These are phyloP conservation scores for Astropecten irregularis DNA, from an alignment of 53 echinoderm and acorn worm genomes.

Conservation along the genomic window DNA sequence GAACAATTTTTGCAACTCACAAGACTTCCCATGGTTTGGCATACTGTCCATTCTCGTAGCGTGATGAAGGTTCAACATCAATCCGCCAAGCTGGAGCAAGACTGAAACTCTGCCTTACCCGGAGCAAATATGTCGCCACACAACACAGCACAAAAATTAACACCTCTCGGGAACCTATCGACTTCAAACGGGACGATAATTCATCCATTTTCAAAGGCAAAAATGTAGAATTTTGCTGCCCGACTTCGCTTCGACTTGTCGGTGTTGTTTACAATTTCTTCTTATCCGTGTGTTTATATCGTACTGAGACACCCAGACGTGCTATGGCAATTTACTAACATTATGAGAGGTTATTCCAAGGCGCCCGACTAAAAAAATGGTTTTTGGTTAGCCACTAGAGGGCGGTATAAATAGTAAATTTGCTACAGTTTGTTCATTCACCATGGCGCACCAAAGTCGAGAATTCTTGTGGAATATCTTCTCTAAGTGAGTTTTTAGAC, in stretches of 20 bases:
- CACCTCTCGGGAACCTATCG: constrained; percentile 52
- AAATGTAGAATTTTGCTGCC: too few relatives aligned
- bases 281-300: too few relatives aligned
- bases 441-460: too few relatives aligned
- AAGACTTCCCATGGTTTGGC: constrained; percentile 60
- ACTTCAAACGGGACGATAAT: constrained; percentile 14
- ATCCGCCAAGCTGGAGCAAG: constrained; percentile 70
- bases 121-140: constrained; percentile 64
- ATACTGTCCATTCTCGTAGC: constrained; percentile 39
- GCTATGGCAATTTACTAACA: too few relatives aligned
- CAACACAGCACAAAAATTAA: constrained; percentile 57
- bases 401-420: too few relatives aligned
- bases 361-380: too few relatives aligned
- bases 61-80: constrained; percentile 48
- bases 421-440: too few relatives aligned
- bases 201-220: constrained; percentile 36
- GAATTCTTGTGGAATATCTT: constrained; percentile 43
- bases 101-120: constrained; percentile 66
- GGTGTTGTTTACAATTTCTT: too few relatives aligned
- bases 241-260: background rate
- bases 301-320: too few relatives aligned
- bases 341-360: too few relatives aligned
- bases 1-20: constrained; percentile 53
- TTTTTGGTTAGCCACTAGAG: too few relatives aligned
- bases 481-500: constrained; percentile 25